Evolutionary conservation across 2,113 vertebrate species (phyloP), one percentile per base, ranked within the genome.

Genomic region (Leptodactylus fuscus): DNA sequence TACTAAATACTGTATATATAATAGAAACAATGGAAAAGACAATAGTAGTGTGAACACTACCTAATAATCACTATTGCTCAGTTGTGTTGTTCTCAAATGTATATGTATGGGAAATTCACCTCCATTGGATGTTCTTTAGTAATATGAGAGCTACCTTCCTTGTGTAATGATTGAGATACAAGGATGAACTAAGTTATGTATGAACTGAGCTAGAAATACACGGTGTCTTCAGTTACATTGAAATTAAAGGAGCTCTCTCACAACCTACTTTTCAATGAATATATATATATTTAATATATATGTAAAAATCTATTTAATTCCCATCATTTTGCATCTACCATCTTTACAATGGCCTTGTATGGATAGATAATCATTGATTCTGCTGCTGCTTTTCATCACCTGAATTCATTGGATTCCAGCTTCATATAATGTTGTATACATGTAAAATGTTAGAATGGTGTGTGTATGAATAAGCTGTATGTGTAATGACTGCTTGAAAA

Each of bases 271-370:
- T n/a, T n/a, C n/a, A n/a, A n/a, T n/a, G n/a, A n/a, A n/a, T n/a
- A n/a, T n/a, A n/a, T n/a, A n/a, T n/a, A n/a, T n/a, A n/a, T n/a
- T n/a, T n/a, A n/a, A n/a, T n/a, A n/a, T n/a, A n/a, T n/a, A n/a
- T n/a, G n/a, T n/a, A n/a, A n/a, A 44, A 44, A 5, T 18, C 13
- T 36, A 67, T 34, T 34, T 67, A 4, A 4, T 16, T 32, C 13
- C 60, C n/a, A 36, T 69, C 29, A 36, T 20, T 69, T 69, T 69
- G 60, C 60, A 15, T 65, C 15, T 69, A 69, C 65, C 65, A 36
- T 69, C 65, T 69, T 69, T 69, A 69, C 20, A 34, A 18, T 5
- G 32, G 62, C 4, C 15, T 34, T 20, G 20, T 67, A 69, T 69
- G 65, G 32, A 69, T 69, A 7, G 5, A 67, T 34, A 16, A 16